A percentile compares a stretch with the other conserved stretches of the same genome.
Evolutionary conservation across 2,888 invertebrate genomes (phyloP).

Genomic region (Girardia tigrina): DNA sequence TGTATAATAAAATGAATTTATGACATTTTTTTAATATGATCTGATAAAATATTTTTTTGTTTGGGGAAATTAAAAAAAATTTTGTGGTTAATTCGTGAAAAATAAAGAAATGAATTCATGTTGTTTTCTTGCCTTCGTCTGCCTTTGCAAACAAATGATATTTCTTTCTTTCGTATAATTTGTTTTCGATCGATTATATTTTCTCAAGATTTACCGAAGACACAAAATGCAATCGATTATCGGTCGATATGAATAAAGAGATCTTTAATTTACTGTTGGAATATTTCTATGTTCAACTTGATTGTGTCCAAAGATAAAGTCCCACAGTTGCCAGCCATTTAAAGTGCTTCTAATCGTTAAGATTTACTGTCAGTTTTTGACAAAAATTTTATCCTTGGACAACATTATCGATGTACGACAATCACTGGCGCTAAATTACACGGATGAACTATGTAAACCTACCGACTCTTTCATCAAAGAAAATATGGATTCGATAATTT

Average conservation of each 20-base stretch:
- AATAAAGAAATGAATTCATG: too few relatives aligned
- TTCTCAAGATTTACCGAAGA: conserved; percentile 47
- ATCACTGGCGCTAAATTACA: not conserved
- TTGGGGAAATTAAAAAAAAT: too few relatives aligned
- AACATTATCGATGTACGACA: not conserved
- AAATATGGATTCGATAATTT: conserved; percentile 6
- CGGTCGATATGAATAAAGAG: not conserved
- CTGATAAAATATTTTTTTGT: too few relatives aligned
- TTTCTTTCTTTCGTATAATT: too few relatives aligned
- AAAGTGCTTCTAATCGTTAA: not conserved
- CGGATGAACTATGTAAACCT: not conserved
- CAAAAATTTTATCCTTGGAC: not conserved
- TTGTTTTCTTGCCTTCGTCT: too few relatives aligned
- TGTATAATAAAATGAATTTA: too few relatives aligned
- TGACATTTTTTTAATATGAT: too few relatives aligned
- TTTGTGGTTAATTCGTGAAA: too few relatives aligned
- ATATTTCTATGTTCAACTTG: not conserved
- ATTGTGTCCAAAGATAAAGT: conserved; percentile 13
- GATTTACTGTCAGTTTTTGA: not conserved
- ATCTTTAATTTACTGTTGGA: conserved; percentile 10
- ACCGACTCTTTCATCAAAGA: not conserved
- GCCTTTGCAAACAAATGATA: too few relatives aligned
- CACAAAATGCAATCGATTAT: not conserved
- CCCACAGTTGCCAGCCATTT: not conserved
- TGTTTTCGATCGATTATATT: conserved; percentile 49